phyloP scores from a whole-genome alignment of 2,888 invertebrate genomes.

The Argynnis bischoffii region DNA sequence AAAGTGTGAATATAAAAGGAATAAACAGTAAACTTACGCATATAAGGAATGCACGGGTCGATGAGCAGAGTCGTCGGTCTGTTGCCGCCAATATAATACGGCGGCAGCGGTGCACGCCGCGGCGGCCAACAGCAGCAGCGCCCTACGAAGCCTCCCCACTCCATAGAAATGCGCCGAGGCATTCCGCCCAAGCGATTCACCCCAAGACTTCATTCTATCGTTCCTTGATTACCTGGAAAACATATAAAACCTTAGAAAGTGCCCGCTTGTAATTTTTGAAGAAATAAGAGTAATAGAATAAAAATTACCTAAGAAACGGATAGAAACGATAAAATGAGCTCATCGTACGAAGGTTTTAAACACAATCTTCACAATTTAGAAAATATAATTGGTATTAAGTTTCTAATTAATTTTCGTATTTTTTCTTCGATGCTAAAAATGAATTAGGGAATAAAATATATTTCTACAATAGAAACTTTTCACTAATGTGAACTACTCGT shows the following conservation, averaged over 20 bases:
- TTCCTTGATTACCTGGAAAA: slow-evolving; percentile 51
- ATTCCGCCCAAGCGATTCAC: slow-evolving; percentile 69
- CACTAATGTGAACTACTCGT: neutral
- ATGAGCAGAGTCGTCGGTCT: slow-evolving; percentile 66
- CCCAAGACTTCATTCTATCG: slow-evolving; percentile 62
- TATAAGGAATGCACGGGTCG: slow-evolving; percentile 62
- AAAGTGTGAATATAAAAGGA: neutral
- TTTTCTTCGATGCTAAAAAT: too few species aligned
- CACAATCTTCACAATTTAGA: too few species aligned
- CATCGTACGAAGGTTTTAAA: too few species aligned
- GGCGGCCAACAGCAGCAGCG: slow-evolving; percentile 79
- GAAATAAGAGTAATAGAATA: too few species aligned
- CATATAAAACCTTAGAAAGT: slow-evolving; percentile 15
- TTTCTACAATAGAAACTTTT: neutral
- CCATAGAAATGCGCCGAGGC: slow-evolving; percentile 78
- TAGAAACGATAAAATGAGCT: too few species aligned
- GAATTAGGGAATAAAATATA: too few species aligned
- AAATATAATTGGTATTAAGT: too few species aligned
- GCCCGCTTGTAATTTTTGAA: too few species aligned
- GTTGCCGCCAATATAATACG: slow-evolving; percentile 84
- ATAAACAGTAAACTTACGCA: slow-evolving; percentile 50
- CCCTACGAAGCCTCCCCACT: slow-evolving; percentile 80
- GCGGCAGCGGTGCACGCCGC: slow-evolving; percentile 81
- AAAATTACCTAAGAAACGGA: too few species aligned
- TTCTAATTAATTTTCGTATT: too few species aligned